These are phyloP conservation scores for Malurus melanocephalus DNA, from an alignment of 2,113 vertebrate genomes.

Conservation along the genomic window DNA sequence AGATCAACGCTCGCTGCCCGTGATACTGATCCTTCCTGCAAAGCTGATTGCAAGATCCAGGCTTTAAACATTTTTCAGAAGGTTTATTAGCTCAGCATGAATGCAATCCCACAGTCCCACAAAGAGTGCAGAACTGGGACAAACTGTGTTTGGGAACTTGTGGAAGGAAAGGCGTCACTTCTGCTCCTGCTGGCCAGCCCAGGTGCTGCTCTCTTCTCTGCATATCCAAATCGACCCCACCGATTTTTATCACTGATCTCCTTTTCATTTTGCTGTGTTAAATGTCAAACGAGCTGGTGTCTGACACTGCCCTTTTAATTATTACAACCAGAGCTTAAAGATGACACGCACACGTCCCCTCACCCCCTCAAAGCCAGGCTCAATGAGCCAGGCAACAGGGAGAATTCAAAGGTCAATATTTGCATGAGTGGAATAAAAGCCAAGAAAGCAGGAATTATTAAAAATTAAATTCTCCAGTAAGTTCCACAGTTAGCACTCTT, in stretches of 20 bases:
- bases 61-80: neutral
- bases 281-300: neutral
- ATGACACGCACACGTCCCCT: neutral
- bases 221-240: neutral
- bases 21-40: neutral
- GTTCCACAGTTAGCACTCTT: neutral
- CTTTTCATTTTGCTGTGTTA: constrained; percentile 10
- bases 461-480: constrained; percentile 37
- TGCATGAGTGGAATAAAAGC: constrained; percentile 57
- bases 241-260: constrained; percentile 8
- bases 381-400: neutral
- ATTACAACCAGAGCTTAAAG: constrained; percentile 29
- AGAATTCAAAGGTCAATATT: constrained; percentile 66
- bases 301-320: constrained; percentile 50
- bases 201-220: neutral
- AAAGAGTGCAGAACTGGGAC: neutral
- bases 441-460: constrained; percentile 38
- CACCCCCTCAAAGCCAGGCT: neutral
- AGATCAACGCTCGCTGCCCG: fast-evolving
- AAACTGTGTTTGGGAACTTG: neutral
- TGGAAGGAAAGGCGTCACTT: neutral
- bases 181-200: neutral
- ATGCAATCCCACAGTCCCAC: neutral
- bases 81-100: constrained; percentile 9
- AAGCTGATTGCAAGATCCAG: constrained; percentile 13